Conservation (phyloP, 2,797 vertebrate genomes). For the Lithobates sylvaticus region DNA sequence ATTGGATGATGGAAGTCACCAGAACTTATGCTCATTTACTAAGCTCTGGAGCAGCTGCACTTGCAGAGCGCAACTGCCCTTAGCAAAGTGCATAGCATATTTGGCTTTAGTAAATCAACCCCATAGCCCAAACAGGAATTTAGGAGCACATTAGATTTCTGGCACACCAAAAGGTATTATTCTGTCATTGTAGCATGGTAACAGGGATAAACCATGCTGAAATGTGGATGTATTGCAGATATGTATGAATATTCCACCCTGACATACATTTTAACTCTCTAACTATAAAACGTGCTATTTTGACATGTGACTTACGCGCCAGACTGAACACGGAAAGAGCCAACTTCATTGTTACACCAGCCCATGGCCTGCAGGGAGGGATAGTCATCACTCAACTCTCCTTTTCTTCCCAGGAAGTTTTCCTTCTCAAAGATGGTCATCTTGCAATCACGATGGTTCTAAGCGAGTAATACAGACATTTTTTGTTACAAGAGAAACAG, state of each 20-base stretch:
- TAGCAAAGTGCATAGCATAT: too few relatives aligned
- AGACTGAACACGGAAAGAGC: constrained; percentile 86
- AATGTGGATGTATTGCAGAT: background rate
- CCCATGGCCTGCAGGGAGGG: constrained; percentile 94
- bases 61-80: too few relatives aligned
- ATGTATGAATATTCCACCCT: background rate
- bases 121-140: background rate
- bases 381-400: constrained; percentile 90
- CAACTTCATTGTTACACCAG: constrained; percentile 90
- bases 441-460: constrained; percentile 88
- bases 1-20: too few relatives aligned
- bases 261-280: background rate
- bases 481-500: background rate
- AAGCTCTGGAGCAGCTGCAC: too few relatives aligned
- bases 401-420: constrained; percentile 90
- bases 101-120: too few relatives aligned
- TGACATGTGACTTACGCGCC: constrained; percentile 89
- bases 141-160: background rate
- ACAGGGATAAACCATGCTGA: too few relatives aligned
- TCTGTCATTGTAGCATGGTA: too few relatives aligned
- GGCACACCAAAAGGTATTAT: too few relatives aligned
- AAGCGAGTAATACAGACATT: background rate
- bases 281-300: background rate
- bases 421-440: constrained; percentile 90
- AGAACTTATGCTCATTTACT: too few relatives aligned